Conservation (phyloP, 1,140 invertebrate species). For the Teleopsis dalmanni region DNA sequence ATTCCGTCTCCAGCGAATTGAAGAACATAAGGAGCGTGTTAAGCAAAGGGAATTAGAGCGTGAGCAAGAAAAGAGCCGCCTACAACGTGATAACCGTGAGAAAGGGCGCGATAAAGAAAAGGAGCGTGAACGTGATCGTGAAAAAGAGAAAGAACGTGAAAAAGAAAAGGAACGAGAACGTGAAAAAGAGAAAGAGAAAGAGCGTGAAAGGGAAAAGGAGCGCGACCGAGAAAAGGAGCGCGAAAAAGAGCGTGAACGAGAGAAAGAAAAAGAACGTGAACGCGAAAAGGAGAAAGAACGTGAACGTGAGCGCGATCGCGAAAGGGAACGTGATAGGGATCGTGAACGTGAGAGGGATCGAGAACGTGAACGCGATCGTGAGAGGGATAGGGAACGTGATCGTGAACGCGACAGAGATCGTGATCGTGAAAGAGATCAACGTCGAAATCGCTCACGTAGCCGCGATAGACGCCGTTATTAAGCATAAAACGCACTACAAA, state of each 20-base stretch:
- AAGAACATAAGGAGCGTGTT: conserved; percentile 72
- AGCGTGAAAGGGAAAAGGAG: conserved; percentile 5
- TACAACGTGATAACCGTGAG: no score
- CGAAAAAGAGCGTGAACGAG: no score
- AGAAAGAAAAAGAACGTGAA: no score
- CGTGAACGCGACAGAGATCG: conserved; percentile 2
- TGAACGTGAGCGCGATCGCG: conserved; percentile 10
- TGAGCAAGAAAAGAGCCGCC: conserved; percentile 16
- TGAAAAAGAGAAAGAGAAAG: no score
- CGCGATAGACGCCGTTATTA: conserved; percentile 42
- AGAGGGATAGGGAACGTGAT: no score
- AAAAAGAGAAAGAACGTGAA: no score
- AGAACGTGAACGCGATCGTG: conserved; percentile 5
- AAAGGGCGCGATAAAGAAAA: conserved; percentile 12
- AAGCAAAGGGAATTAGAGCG: conserved; percentile 33
- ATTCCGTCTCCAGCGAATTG: conserved; percentile 74
- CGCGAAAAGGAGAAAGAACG: conserved; percentile 1
- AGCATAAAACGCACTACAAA: no score
- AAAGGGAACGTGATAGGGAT: conserved; percentile 8
- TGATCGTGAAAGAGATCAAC: conserved; percentile 14
- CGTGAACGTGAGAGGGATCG: no score
- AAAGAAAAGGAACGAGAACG: no score
- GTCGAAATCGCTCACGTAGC: conserved; percentile 36
- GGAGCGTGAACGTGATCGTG: background rate
- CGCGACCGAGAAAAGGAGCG: conserved; percentile 3